These are phyloP conservation scores for Alviniconcha marisindica DNA, from an alignment of 1,140 invertebrate genomes.

Conservation along the genomic window DNA sequence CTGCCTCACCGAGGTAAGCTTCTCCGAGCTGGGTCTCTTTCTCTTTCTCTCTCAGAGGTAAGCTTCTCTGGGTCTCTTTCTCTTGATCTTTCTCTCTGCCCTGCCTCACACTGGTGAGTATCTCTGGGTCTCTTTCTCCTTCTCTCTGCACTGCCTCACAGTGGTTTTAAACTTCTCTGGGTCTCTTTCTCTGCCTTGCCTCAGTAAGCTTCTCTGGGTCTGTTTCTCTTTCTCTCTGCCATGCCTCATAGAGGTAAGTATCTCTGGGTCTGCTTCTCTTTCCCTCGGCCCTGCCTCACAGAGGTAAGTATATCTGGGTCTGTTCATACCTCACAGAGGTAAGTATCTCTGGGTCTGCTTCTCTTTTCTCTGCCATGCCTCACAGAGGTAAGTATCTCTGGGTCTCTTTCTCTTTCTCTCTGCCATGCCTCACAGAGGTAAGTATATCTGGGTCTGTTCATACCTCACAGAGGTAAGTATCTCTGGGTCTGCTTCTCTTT, in stretches of 20 bases:
- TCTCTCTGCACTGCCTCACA: neutral
- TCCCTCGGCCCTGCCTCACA: no score
- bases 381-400: no score
- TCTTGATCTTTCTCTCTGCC: no score
- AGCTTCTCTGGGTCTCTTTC: no score
- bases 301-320: conserved; percentile 77
- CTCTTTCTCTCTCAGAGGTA: no score
- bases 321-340: neutral
- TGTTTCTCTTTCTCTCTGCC: conserved; percentile 15
- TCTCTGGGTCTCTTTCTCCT: neutral
- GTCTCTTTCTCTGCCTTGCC: conserved; percentile 64
- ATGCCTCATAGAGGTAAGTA: neutral
- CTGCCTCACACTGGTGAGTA: conserved; percentile 86
- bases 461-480: neutral
- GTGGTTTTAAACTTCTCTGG: neutral
- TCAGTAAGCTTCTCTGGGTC: conserved; percentile 80
- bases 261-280: neutral
- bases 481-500: neutral
- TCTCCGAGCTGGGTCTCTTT: no score
- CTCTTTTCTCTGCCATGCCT: neutral
- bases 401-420: no score
- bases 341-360: neutral
- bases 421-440: no score
- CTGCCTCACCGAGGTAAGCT: no score
- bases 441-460: neutral